These are phyloP conservation scores for Eupithecia insigniata DNA, from an alignment of 2,888 invertebrate species.

Conservation along the genomic window DNA sequence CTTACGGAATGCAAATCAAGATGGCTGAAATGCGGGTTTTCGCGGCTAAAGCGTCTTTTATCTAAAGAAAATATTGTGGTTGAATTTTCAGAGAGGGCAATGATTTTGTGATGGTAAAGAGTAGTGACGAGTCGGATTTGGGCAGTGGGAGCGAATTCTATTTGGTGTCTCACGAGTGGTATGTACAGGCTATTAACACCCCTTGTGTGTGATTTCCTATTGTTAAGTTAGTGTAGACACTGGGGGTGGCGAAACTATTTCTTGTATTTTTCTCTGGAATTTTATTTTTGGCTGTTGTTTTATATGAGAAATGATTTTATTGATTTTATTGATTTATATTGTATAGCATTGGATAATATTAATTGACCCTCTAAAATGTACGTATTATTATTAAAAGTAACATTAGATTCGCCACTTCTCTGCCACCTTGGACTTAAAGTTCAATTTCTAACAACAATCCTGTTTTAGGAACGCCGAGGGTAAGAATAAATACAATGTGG, in stretches of 20 bases:
- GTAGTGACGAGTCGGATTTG: conserved; percentile 72
- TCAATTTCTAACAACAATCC: conserved; percentile 39
- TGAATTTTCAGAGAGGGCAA: conserved; percentile 77
- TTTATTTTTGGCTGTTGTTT: neutral
- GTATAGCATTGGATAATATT: neutral
- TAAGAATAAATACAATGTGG: conserved; percentile 75
- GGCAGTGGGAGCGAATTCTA: conserved; percentile 71
- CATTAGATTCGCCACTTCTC: conserved; percentile 46
- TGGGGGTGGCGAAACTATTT: conserved; percentile 42
- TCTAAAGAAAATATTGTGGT: conserved; percentile 46
- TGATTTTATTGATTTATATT: neutral
- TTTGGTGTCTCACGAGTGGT: conserved; percentile 72
- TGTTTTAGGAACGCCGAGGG: conserved; percentile 76
- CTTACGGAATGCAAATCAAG: conserved; percentile 26
- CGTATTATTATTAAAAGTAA: neutral
- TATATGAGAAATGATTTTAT: neutral
- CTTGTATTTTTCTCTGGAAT: neutral
- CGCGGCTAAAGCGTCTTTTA: conserved; percentile 28
- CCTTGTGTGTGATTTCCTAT: conserved; percentile 38
- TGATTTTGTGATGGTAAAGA: conserved; percentile 73
- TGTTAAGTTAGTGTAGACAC: conserved; percentile 26
- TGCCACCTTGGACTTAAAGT: conserved; percentile 9
- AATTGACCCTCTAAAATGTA: neutral
- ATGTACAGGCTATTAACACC: conserved; percentile 66
- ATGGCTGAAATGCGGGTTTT: conserved; percentile 36